Conservation (phyloP, 2,888 invertebrate genomes). For the Ceramica pisi region DNA sequence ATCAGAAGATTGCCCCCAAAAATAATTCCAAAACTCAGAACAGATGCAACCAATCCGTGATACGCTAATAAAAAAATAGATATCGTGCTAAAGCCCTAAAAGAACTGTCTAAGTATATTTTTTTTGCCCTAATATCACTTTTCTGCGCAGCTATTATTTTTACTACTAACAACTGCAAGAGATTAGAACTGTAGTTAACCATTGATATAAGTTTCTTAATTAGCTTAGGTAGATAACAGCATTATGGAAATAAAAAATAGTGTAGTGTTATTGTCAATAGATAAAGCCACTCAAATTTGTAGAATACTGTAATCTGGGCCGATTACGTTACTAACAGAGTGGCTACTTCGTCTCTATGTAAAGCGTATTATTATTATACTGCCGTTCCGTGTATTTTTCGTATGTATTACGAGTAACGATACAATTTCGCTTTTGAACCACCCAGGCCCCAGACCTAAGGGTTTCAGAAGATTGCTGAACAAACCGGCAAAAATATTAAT, state of each 20-base stretch:
- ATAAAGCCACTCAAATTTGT: neutral
- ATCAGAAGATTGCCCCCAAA: too few relatives aligned
- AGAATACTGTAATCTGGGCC: constrained; percentile 10
- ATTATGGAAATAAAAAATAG: constrained; percentile 5
- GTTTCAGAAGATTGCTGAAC: neutral
- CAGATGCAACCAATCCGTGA: too few relatives aligned
- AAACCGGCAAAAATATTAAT: neutral
- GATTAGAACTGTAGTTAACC: neutral
- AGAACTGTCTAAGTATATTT: too few relatives aligned
- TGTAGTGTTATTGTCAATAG: constrained; percentile 14
- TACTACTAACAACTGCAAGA: too few relatives aligned
- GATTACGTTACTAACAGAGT: constrained; percentile 11
- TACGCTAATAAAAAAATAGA: too few relatives aligned
- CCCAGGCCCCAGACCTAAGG: neutral
- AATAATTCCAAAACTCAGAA: too few relatives aligned
- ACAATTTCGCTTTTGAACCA: neutral
- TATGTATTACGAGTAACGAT: neutral
- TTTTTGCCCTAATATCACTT: too few relatives aligned
- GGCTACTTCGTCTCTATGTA: neutral
- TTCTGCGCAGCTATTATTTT: neutral
- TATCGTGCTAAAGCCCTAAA: neutral
- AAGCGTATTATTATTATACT: neutral
- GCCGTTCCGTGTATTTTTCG: neutral
- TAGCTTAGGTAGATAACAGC: neutral
- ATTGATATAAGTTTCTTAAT: constrained; percentile 3